These are phyloP conservation scores for Xenopus borealis DNA, from an alignment of 2,113 vertebrate genomes.

Conservation along the genomic window DNA sequence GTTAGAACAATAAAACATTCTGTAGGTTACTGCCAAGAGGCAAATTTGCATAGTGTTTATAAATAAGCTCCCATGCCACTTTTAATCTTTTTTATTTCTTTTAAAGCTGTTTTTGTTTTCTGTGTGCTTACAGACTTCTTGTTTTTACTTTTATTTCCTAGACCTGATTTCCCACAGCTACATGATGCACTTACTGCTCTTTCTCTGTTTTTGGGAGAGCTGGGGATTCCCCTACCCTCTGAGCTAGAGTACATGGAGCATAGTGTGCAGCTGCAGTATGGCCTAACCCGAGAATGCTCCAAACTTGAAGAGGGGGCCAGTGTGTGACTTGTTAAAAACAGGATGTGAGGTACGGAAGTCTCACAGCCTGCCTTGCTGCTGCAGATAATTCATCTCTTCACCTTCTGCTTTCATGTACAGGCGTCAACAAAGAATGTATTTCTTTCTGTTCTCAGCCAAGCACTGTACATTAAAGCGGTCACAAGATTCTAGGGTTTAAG, in stretches of 20 bases:
- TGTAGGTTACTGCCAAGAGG: too few relatives aligned
- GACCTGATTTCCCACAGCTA: slow-evolving; percentile 88
- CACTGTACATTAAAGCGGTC: neutral
- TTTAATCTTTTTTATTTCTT: too few relatives aligned
- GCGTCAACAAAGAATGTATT: neutral
- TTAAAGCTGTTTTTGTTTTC: too few relatives aligned
- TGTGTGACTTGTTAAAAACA: slow-evolving; percentile 42
- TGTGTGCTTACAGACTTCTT: too few relatives aligned
- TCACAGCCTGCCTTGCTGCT: slow-evolving; percentile 44
- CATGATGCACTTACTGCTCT: slow-evolving; percentile 91
- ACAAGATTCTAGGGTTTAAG: neutral
- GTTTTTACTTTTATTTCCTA: slow-evolving; percentile 52
- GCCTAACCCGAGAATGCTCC: slow-evolving; percentile 60
- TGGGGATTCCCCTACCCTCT: slow-evolving; percentile 86
- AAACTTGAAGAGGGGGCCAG: slow-evolving; percentile 55
- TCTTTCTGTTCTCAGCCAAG: neutral
- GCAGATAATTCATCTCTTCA: neutral
- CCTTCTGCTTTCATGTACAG: neutral
- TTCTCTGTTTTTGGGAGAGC: slow-evolving; percentile 82
- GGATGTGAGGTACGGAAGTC: slow-evolving; percentile 47
- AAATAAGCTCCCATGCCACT: too few relatives aligned
- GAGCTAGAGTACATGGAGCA: slow-evolving; percentile 91
- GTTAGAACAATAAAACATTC: too few relatives aligned
- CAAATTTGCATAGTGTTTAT: too few relatives aligned
- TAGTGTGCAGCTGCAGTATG: slow-evolving; percentile 64